Percentiles rank a stretch among this genome's conserved stretches.
Conservation (phyloP, 2,888 invertebrate species). For the Eutolmus rufibarbis region DNA sequence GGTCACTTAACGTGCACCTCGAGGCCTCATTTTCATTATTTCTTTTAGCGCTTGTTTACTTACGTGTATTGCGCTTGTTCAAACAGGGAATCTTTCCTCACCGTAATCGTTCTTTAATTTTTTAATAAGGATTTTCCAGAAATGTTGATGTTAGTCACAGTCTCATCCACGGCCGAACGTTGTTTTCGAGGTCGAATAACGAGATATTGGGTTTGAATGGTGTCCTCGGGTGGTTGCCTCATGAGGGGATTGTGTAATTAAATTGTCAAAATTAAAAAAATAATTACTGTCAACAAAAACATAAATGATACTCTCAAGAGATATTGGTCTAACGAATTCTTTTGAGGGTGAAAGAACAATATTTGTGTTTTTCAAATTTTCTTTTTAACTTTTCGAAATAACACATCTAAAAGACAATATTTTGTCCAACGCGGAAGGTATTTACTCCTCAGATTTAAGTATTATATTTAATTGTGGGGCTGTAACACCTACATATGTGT, state of each 20-base stretch:
- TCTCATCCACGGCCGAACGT: neutral
- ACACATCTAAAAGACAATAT: neutral
- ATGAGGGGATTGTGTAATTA: neutral
- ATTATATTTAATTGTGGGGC: too few species aligned
- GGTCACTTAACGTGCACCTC: neutral
- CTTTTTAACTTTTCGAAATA: neutral
- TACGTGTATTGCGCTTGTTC: neutral
- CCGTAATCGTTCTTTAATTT: neutral
- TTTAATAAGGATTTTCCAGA: neutral
- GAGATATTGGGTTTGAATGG: neutral
- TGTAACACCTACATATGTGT: too few species aligned
- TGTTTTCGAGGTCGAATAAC: neutral
- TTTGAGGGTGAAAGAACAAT: neutral
- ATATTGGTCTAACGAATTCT: neutral
- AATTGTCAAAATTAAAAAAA: neutral
- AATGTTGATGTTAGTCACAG: neutral
- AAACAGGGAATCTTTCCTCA: neutral
- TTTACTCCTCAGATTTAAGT: too few species aligned
- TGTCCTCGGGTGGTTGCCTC: neutral
- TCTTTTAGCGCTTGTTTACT: neutral
- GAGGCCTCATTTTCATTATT: neutral
- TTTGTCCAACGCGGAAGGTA: too few species aligned
- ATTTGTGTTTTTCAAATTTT: neutral
- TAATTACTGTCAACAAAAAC: neutral
- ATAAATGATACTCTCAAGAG: neutral